phyloP scores from a whole-genome alignment of 2,797 vertebrate genomes.

The Xiphorhynchus erythropygius region DNA sequence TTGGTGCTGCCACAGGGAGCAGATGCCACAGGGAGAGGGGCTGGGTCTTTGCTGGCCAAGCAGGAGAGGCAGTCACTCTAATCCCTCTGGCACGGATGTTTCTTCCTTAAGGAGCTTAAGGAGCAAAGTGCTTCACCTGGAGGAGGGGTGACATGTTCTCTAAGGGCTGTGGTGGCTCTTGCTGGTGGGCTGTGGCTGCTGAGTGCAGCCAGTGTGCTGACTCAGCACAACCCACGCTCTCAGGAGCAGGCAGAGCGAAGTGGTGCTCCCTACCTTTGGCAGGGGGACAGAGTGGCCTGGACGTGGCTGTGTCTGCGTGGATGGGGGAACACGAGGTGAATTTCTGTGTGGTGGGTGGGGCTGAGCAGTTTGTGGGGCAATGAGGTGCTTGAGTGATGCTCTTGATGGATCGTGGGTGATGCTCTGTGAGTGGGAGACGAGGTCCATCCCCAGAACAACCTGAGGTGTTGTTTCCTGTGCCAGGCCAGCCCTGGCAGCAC shows the following conservation, averaged over 20 bases:
- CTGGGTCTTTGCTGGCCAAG: not conserved
- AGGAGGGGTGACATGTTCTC: accelerated
- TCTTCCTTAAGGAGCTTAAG: not conserved
- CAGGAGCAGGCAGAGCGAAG: not conserved
- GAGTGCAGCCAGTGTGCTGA: not conserved
- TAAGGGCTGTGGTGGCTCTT: not conserved
- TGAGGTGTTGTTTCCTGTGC: accelerated
- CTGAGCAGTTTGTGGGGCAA: accelerated
- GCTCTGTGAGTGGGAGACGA: accelerated
- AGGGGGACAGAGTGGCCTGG: not conserved
- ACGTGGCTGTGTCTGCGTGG: not conserved
- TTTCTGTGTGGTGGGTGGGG: too few relatives aligned
- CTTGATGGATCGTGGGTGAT: accelerated
- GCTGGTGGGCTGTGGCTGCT: not conserved
- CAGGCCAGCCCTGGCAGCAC: accelerated
- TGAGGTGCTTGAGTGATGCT: accelerated
- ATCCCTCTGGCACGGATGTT: not conserved
- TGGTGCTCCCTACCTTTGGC: not conserved
- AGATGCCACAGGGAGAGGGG: accelerated
- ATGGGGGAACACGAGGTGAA: accelerated
- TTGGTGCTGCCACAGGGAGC: accelerated
- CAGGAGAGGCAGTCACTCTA: not conserved
- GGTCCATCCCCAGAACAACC: accelerated
- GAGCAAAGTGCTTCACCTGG: not conserved
- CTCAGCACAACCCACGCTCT: accelerated